Conservation (phyloP, 53 echinoderm and acorn worm species). For the Pentamera pediparva region DNA sequence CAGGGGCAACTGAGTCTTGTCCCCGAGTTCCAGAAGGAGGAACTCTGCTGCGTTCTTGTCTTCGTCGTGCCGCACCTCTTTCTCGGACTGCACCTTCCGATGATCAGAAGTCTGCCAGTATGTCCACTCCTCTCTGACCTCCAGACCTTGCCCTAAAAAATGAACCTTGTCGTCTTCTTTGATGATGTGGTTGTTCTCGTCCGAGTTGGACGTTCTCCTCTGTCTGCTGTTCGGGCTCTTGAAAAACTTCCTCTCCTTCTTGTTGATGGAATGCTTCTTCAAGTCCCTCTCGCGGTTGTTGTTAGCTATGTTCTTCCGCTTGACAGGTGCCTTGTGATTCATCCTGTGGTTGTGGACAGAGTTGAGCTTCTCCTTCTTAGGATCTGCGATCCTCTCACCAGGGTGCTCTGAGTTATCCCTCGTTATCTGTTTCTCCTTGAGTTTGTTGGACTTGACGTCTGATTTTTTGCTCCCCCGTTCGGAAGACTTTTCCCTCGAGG, state of each 20-base stretch:
- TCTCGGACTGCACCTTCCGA: slow-evolving; percentile 27
- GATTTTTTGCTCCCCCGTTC: too few species aligned
- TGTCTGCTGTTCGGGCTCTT: slow-evolving; percentile 3
- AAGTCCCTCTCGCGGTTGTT: background rate
- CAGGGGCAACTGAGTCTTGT: background rate
- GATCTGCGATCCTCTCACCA: background rate
- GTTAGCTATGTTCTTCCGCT: slow-evolving; percentile 20
- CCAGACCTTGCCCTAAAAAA: slow-evolving; percentile 36
- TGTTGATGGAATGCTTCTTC: slow-evolving; percentile 27
- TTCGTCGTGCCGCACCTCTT: slow-evolving; percentile 26
- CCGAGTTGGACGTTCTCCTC: background rate
- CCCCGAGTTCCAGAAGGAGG: slow-evolving; percentile 17
- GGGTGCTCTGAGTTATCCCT: background rate
- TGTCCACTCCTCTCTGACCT: slow-evolving; percentile 37
- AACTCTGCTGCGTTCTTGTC: slow-evolving; percentile 28
- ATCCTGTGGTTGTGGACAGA: slow-evolving; percentile 18
- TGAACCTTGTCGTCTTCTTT: slow-evolving; percentile 33
- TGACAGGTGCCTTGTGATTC: background rate
- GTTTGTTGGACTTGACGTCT: slow-evolving; percentile 30
- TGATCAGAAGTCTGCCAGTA: slow-evolving; percentile 31
- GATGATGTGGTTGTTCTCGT: slow-evolving; percentile 15
- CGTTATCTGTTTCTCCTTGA: slow-evolving; percentile 8
- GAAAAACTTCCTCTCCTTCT: slow-evolving; percentile 10
- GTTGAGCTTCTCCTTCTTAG: slow-evolving; percentile 8
- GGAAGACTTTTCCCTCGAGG: too few species aligned